Evolutionary conservation across 1,140 invertebrate species (phyloP), one percentile per base, ranked within the genome.

Genomic region (Polypedilum vanderplanki): DNA sequence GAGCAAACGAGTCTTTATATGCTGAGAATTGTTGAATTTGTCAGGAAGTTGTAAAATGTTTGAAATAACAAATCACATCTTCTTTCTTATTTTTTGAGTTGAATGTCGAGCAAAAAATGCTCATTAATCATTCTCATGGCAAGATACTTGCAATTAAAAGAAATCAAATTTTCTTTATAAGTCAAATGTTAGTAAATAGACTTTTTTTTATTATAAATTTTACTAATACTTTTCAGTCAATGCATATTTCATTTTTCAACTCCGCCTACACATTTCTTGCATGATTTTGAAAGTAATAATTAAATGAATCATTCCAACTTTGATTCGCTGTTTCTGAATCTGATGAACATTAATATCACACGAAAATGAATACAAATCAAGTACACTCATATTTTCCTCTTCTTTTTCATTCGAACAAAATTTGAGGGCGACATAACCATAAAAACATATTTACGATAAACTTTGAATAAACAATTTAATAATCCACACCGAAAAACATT

Each of bases 401-500:
- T 22, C 65, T 9, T 18, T 22, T 5, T 70, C 65, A 22, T 70
- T 20, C 9, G 20, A 20, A 70, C 65, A 70, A 18, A n/a, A 57
- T 57, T 57, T 57, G 46, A 57, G 65, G 17, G 65, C 65, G 65
- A 70, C 65, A 70, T 70, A 20, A 18, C n/a, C 20, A n/a, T 18
- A 18, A 70, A 18, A 70, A 20, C 17, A 70, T 20, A 22, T 70
- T 22, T 20, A 70, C 9, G 17, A 70, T 70, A 70, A 70, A 70
- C 17, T 70, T 70, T 18, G 18, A 70, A 70, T 70, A 70, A 70
- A 70, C 65, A 70, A 70, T 70, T 70, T 70, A 70, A 70, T 70
- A 70, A 70, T 70, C 65, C 65, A 70, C 65, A 57, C 46, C 46
- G 46, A n/a, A 70, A 70, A 70, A 70, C 65, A 70, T 70, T 70